Evolutionary conservation across 1,140 invertebrate genomes (phyloP).

Genomic region (Papilio polytes): DNA sequence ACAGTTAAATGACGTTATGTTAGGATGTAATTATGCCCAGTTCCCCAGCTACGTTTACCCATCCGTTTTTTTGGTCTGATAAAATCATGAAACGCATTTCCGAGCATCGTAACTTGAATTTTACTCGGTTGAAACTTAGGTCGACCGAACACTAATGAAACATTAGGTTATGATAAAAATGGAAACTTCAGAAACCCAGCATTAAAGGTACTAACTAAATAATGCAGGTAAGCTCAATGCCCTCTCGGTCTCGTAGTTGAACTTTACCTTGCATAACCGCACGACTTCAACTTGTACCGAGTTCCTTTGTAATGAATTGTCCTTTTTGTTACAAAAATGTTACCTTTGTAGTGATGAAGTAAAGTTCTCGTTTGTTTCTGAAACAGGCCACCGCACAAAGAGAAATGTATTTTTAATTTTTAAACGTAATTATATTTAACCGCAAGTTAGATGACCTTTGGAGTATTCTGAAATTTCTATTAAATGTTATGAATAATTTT

Average conservation of each 20-base stretch:
- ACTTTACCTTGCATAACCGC: conserved; percentile 36
- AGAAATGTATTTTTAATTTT: conserved; percentile 4
- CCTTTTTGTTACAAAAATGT: conserved; percentile 14
- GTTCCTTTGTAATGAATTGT: conserved; percentile 23
- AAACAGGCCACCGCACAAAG: conserved; percentile 2
- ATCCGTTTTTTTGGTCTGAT: no score
- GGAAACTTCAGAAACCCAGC: no score
- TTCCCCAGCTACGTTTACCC: no score
- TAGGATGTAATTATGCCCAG: background rate
- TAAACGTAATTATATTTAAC: background rate
- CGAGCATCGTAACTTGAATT: no score
- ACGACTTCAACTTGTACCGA: background rate
- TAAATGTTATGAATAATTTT: no score
- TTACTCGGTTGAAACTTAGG: no score
- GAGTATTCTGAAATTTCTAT: background rate
- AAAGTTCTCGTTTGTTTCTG: conserved; percentile 3
- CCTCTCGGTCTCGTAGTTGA: background rate
- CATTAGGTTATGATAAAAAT: no score
- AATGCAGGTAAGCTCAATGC: conserved; percentile 19
- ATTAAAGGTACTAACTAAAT: background rate
- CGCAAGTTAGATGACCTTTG: background rate
- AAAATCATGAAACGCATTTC: no score
- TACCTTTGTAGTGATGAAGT: conserved; percentile 21
- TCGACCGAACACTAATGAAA: no score
- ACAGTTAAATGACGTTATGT: background rate